Base-by-base conservation (phyloP, 2,797 vertebrate genomes). In the Sebastes paucispinis region DNA sequence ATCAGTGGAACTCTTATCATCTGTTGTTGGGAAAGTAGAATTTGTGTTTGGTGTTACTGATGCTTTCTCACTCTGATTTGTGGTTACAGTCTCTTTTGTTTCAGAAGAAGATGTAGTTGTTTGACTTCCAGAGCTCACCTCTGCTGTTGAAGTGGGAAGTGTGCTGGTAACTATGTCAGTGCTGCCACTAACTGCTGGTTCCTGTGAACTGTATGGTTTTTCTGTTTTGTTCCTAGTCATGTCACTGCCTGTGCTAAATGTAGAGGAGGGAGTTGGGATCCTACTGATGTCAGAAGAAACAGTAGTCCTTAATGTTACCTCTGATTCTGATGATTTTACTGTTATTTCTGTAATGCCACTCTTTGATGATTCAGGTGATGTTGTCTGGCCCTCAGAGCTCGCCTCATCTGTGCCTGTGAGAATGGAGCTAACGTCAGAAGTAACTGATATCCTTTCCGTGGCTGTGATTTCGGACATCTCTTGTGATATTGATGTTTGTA, bases 311-410 rank as follows among this genome's bases (percentile, higher is more conserved):
- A 29, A 55, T 73, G 39, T 67, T 50, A 27, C 25, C 27, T 24
- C 25, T 52, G 66, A 39, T 18, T 74, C 18, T 8, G 66, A 60
- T 32, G 62, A 39, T 59, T 43, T 70, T 52, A 25, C 34, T 27
- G 12, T 75, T 64, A 3, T 14, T 54, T 54, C 62, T 60, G 57
- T 58, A 11, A 64, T 60, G 8, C 4, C 11, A 50, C 34, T 65
- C 12, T 36, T 16, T 52, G 67, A 65, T 67, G 36, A 12, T 22
- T 52, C 67, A 31, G 47, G 22, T n/a, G 74, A 64, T 43, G n/a
- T 16, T 57, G 69, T 63, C 10, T 69, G 36, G 57, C 36, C 72
- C 63, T 76, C 73, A 60, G 81, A 86, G 16, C 66, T 78, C 39
- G 54, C 57, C 24, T 73, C 32, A 18, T 69, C 76, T 62, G 58